Evolutionary conservation across 2,888 invertebrate species (phyloP).

Genomic region (Pilophorus perplexus): DNA sequence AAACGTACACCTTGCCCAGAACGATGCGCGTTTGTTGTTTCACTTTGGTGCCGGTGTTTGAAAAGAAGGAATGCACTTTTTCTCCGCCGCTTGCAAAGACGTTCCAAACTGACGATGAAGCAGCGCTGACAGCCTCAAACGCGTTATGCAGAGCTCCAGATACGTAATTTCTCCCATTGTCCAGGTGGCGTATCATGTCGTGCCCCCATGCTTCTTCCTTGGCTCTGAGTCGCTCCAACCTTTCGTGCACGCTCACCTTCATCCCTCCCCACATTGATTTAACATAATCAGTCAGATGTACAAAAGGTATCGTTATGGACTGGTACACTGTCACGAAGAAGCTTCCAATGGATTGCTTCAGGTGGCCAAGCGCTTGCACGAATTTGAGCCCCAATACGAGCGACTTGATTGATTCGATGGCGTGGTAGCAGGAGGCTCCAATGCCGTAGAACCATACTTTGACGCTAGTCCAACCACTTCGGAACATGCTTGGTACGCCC

Average conservation of each 20-base stretch:
- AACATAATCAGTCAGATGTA: neutral
- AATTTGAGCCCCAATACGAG: too few relatives aligned
- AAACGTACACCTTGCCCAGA: neutral
- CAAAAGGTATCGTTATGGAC: too few relatives aligned
- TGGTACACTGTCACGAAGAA: too few relatives aligned
- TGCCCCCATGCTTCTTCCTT: slow-evolving; percentile 17
- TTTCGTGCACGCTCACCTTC: neutral
- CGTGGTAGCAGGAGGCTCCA: slow-evolving; percentile 11
- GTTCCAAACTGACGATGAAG: neutral
- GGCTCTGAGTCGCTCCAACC: too few relatives aligned
- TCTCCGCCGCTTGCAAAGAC: neutral
- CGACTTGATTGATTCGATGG: slow-evolving; percentile 10
- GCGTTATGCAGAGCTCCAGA: neutral
- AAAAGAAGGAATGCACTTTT: neutral
- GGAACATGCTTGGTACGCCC: slow-evolving; percentile 19
- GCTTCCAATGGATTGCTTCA: too few relatives aligned
- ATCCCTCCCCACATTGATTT: neutral
- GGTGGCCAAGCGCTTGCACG: too few relatives aligned
- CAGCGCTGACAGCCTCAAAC: neutral
- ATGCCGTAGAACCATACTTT: slow-evolving; percentile 9
- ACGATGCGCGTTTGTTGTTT: neutral
- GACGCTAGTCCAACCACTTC: neutral
- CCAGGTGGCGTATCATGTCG: neutral
- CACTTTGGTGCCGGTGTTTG: neutral
- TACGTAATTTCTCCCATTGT: slow-evolving; percentile 22